Base-by-base conservation (phyloP, 1,140 invertebrate genomes). In the Drosophila sucinea region DNA sequence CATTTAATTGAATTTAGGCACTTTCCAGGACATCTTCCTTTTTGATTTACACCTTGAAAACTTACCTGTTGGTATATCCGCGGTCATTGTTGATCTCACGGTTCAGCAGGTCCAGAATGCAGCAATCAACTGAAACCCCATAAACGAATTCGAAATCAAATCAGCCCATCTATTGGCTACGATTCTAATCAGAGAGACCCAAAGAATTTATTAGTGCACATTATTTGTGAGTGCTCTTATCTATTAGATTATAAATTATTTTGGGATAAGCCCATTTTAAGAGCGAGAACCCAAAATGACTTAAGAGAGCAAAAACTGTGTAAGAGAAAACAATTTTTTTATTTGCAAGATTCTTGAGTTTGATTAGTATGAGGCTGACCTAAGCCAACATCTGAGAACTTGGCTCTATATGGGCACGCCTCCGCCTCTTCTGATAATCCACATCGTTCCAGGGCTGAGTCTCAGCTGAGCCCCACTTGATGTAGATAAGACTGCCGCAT, bases 381-480 rank as follows among this genome's bases (percentile, higher is more conserved):
- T 51, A 51, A 10, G 23, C 7, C 23, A 51, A 51, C 44, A 51
- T 51, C 25, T 51, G 23, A 1, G 6, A 23, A 10, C 44, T 51
- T 51, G 23, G 44, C 23, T 51, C 8, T 27, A 27, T 8, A 51
- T 27, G 10, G 10, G 7, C 11, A 27, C 44, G 7, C 2, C 6
- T 51, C 27, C 44, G 10, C 1, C 6, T 51, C 23, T 51, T 25
- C 1, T 97, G 94, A 72, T 93, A 94, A 73, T 96, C 97, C 17
- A 97, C 92, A 3, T 94, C 93, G 92, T 98, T 96, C 69, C 97
- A 96, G 63, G 96, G 95, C 54, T 96, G 95, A 0, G 96, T 94
- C 0, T 96, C 96, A 95, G 98, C 97, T 0, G 97, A 96, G 82
- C 97, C 98, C 90, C 79, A 90, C 4, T 60, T 8, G 7, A 91